phyloP scores from a whole-genome alignment of 2,888 invertebrate species.

The Euzetes globulus region DNA sequence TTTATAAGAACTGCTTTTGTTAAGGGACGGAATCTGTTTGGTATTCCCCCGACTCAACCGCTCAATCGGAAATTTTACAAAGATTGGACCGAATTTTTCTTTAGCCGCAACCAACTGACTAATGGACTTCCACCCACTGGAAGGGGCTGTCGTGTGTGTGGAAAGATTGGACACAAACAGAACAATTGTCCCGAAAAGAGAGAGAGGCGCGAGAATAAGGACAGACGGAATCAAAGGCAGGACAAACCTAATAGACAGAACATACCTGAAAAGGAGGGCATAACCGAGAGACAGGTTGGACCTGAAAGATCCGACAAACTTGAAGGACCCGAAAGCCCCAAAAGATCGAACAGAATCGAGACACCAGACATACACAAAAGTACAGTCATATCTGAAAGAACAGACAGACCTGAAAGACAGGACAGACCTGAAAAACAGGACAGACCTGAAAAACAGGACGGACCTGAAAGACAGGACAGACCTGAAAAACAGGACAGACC shows the following conservation, averaged over 20 bases:
- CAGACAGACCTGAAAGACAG: conserved; percentile 43
- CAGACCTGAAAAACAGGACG: not conserved
- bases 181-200: conserved; percentile 49
- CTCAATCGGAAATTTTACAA: conserved; percentile 39
- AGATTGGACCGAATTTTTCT: conserved; percentile 46
- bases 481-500: not conserved
- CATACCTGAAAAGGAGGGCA: not conserved
- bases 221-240: not conserved
- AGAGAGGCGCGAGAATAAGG: not conserved
- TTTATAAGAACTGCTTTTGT: conserved; percentile 27
- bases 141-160: conserved; percentile 53
- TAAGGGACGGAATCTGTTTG: conserved; percentile 25
- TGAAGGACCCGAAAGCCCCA: not conserved
- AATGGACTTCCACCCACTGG: conserved; percentile 52
- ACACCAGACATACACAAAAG: not conserved
- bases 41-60: not conserved
- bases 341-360: not conserved
- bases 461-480: no score
- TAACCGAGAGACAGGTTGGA: no score
- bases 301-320: not conserved
- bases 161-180: conserved; percentile 53
- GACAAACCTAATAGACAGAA: no score
- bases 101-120: conserved; percentile 46
- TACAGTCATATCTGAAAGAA: no score
- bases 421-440: no score